These are phyloP conservation scores for Torymus tubicola DNA, from an alignment of 2,888 invertebrate species.

Conservation along the genomic window DNA sequence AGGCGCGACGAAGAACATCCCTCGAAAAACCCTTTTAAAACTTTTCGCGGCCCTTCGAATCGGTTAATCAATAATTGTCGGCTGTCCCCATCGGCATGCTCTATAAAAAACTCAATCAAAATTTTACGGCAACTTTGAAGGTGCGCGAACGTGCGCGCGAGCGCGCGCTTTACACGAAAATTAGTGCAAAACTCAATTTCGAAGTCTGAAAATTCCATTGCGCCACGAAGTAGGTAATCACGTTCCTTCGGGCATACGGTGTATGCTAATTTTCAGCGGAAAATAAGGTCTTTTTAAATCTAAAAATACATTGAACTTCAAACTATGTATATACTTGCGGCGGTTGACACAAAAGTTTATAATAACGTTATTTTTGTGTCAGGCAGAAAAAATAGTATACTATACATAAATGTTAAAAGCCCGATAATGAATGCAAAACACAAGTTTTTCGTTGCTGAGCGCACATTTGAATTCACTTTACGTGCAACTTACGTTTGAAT, in stretches of 20 bases:
- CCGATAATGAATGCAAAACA: too few relatives aligned
- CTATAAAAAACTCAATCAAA: constrained; percentile 18
- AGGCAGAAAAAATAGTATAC: too few relatives aligned
- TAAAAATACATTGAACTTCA: too few relatives aligned
- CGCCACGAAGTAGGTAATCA: neutral
- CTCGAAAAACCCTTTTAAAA: constrained; percentile 30
- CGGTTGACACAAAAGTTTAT: too few relatives aligned
- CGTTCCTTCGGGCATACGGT: neutral
- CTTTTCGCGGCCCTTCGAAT: neutral
- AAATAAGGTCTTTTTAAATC: too few relatives aligned
- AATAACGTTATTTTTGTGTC: too few relatives aligned
- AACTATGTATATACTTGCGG: too few relatives aligned
- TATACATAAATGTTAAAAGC: too few relatives aligned
- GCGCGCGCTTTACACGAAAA: neutral
- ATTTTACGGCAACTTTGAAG: neutral
- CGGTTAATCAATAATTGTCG: constrained; percentile 28
- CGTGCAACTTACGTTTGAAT: too few relatives aligned
- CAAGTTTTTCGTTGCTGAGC: too few relatives aligned
- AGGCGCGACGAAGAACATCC: neutral
- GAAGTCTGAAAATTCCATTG: constrained; percentile 16
- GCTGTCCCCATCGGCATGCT: neutral
- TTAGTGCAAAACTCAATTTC: neutral
- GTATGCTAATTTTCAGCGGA: neutral
- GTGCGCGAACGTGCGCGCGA: too few relatives aligned
- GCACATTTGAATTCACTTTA: too few relatives aligned